phyloP scores from a whole-genome alignment of 2,888 invertebrate species.

The Imbricaverruca yamaguchii region DNA sequence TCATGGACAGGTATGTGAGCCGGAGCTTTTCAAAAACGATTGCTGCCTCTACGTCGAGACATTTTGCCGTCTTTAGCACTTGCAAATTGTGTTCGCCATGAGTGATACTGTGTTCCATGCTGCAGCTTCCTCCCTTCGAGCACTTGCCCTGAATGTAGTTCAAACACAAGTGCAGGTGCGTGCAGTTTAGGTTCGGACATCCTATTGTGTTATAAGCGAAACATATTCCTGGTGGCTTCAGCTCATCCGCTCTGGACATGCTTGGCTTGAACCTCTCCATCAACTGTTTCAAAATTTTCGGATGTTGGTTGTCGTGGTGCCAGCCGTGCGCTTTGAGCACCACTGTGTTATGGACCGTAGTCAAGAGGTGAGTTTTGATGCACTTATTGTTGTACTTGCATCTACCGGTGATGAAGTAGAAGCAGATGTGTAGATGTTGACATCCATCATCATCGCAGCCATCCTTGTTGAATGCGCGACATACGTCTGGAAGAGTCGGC shows the following conservation, averaged over 20 bases:
- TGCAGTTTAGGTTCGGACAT: neutral
- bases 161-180: neutral
- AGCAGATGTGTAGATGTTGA: neutral
- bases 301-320: neutral
- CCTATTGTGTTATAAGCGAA: neutral
- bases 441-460: neutral
- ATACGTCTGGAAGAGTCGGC: neutral
- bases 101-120: neutral
- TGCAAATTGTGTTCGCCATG: neutral
- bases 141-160: neutral
- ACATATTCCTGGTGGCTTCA: neutral
- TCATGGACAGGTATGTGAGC: neutral
- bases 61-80: neutral
- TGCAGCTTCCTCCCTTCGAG: neutral
- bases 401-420: neutral
- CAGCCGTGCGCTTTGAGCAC: neutral
- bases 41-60: neutral
- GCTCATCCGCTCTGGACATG: neutral
- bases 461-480: neutral
- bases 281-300: neutral
- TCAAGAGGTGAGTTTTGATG: neutral
- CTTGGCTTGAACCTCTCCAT: no score
- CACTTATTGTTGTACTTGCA: neutral
- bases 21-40: neutral
- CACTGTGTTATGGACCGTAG: neutral